Evolutionary conservation across 2,113 vertebrate species (phyloP).

Genomic region (Oryzias celebensis): DNA sequence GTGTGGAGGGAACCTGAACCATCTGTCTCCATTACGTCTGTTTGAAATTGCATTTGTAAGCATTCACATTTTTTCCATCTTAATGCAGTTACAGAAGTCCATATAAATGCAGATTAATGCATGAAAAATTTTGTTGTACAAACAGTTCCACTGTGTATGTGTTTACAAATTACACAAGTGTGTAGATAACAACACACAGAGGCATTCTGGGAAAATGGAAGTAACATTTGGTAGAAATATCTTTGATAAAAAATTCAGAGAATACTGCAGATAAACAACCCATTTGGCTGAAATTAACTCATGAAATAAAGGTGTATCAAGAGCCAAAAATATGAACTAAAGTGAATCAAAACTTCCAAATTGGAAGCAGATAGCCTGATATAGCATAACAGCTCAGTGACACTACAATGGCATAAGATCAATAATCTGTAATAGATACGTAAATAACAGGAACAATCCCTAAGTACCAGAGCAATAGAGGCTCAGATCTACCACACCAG

Average conservation of each 20-base stretch:
- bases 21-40: constrained; percentile 49
- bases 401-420: too few relatives aligned
- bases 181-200: too few relatives aligned
- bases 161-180: not conserved
- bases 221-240: not conserved
- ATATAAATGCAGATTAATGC: constrained; percentile 8
- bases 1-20: constrained; percentile 53
- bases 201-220: not conserved
- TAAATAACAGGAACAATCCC: too few relatives aligned
- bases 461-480: too few relatives aligned
- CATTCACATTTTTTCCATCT: constrained; percentile 4
- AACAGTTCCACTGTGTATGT: not conserved
- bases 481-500: too few relatives aligned
- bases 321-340: not conserved
- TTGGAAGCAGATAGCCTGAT: too few relatives aligned
- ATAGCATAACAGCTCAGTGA: too few relatives aligned
- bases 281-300: not conserved
- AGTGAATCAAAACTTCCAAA: too few relatives aligned
- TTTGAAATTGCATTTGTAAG: not conserved
- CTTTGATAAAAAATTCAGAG: not conserved
- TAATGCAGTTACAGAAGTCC: constrained; percentile 9
- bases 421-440: too few relatives aligned
- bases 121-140: constrained; percentile 9
- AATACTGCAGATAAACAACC: not conserved
- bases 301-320: not conserved